phyloP scores from a whole-genome alignment of 2,888 invertebrate species.

The Anorthoa munda region DNA sequence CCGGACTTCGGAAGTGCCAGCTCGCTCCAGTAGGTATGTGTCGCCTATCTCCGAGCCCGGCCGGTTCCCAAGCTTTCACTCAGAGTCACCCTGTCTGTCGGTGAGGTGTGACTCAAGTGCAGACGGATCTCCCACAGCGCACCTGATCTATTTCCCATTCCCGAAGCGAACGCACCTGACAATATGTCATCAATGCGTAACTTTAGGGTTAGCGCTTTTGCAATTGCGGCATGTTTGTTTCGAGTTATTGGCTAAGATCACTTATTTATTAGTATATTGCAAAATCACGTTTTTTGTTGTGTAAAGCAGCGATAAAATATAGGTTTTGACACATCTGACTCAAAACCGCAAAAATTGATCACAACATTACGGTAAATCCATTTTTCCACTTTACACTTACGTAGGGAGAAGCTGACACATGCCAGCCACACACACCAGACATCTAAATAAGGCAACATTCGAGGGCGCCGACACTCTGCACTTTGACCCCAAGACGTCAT shows the following conservation, averaged over 20 bases:
- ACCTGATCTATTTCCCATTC: slow-evolving; percentile 66
- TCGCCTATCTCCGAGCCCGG: not conserved
- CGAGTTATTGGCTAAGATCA: not conserved
- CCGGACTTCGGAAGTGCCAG: slow-evolving; percentile 27
- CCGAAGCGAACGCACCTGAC: slow-evolving; percentile 54
- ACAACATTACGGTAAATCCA: slow-evolving; percentile 1
- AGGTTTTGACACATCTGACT: not conserved
- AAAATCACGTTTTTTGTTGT: not conserved
- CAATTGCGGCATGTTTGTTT: not conserved
- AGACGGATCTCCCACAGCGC: slow-evolving; percentile 67
- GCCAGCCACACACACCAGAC: not conserved
- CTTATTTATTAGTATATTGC: not conserved
- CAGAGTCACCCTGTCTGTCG: slow-evolving; percentile 22
- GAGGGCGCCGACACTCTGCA: not conserved
- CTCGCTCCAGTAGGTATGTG: slow-evolving; percentile 13
- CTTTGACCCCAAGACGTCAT: slow-evolving; percentile 16
- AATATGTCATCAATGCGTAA: slow-evolving; percentile 56
- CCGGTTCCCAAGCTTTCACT: slow-evolving; percentile 42
- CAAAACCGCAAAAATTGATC: not conserved
- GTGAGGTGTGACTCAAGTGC: slow-evolving; percentile 59
- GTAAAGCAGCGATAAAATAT: not conserved
- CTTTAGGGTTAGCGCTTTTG: slow-evolving; percentile 51
- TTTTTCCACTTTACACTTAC: slow-evolving; percentile 7
- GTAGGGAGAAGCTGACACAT: slow-evolving; percentile 19
- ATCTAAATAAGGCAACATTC: slow-evolving; percentile 38